A percentile compares a stretch with the other conserved stretches of the same genome.
phyloP scores from a whole-genome alignment of 2,797 vertebrate genomes.

The Euthynnus affinis region DNA sequence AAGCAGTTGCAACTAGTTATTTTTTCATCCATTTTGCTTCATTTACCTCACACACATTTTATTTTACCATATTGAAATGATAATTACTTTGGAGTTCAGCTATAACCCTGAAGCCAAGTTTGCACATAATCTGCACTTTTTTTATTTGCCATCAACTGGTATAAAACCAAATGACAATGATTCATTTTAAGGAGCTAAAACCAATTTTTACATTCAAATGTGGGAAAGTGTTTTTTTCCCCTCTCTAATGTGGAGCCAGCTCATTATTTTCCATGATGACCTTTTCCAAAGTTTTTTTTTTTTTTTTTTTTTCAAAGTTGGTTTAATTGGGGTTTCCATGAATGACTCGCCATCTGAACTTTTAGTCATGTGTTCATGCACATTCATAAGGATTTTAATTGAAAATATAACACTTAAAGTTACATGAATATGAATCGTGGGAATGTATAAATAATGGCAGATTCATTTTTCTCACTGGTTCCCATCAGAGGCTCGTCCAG shows the following conservation, averaged over 20 bases:
- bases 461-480: not conserved
- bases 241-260: not conserved
- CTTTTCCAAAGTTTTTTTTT: not conserved
- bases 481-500: not conserved
- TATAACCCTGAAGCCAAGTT: conserved; percentile 34
- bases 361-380: not conserved
- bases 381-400: not conserved
- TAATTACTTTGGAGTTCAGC: conserved; percentile 32
- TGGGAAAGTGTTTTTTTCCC: conserved; percentile 1
- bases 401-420: not conserved
- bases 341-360: not conserved
- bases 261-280: not conserved
- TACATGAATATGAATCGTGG: not conserved
- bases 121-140: conserved; percentile 19
- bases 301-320: not conserved
- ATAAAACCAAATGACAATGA: conserved; percentile 13
- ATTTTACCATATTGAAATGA: conserved; percentile 18
- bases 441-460: not conserved
- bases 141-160: not conserved
- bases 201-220: conserved; percentile 17
- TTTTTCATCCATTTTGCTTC: not conserved
- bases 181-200: conserved; percentile 20
- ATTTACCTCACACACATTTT: not conserved
- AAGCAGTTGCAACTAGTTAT: not conserved
- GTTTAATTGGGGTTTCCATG: not conserved